A percentile compares a stretch with the other conserved stretches of the same genome.
Evolutionary conservation across 2,888 invertebrate genomes (phyloP).

Genomic region (Choristoneura rosaceana): DNA sequence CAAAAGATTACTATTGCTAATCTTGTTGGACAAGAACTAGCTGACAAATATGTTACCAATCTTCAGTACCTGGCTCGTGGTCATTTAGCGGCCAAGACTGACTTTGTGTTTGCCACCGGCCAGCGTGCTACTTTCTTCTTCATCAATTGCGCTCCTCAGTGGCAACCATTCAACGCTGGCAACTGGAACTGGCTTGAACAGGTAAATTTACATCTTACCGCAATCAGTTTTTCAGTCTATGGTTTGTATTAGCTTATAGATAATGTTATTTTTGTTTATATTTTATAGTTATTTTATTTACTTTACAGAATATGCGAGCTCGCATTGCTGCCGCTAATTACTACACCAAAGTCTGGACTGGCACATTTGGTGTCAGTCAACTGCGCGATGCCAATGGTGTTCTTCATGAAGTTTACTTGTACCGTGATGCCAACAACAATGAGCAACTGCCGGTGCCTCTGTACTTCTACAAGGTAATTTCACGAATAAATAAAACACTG

Average conservation of each 20-base stretch:
- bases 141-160: constrained; percentile 88
- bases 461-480: constrained; percentile 73
- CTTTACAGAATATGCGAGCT: constrained; percentile 65
- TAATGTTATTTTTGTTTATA: background rate
- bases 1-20: constrained; percentile 64
- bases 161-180: constrained; percentile 87
- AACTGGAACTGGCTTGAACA: constrained; percentile 85
- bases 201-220: constrained; percentile 46
- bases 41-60: constrained; percentile 76
- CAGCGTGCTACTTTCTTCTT: constrained; percentile 87
- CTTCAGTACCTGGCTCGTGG: constrained; percentile 84
- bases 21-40: constrained; percentile 65
- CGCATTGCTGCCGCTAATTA: constrained; percentile 70
- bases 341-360: constrained; percentile 83
- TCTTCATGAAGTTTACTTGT: constrained; percentile 72
- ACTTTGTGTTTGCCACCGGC: constrained; percentile 85
- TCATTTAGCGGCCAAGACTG: constrained; percentile 87
- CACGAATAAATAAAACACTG: background rate
- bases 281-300: no score
- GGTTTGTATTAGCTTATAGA: background rate
- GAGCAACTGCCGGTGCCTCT: constrained; percentile 72
- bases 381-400: constrained; percentile 70
- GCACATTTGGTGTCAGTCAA: constrained; percentile 85
- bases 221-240: background rate
- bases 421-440: constrained; percentile 64